Conservation (phyloP, 2,797 vertebrate genomes). For the Setipinna tenuifilis region DNA sequence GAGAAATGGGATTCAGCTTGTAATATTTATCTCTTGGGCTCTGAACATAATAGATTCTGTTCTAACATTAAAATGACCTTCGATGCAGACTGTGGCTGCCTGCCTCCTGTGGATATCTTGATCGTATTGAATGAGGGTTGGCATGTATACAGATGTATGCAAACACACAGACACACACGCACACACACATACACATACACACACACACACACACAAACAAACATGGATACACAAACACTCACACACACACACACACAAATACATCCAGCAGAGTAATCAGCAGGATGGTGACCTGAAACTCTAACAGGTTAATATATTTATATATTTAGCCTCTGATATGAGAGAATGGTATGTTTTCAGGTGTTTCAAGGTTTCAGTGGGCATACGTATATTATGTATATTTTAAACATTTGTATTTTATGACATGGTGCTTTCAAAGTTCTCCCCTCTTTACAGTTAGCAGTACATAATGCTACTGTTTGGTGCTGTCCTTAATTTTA, state of each 20-base stretch:
- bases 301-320: too few species aligned
- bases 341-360: too few species aligned
- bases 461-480: too few species aligned
- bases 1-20: background rate
- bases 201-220: background rate
- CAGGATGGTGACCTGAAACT: background rate
- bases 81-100: background rate
- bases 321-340: too few species aligned
- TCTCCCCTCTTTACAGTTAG: too few species aligned
- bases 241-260: background rate
- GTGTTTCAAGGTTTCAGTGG: too few species aligned
- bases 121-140: background rate
- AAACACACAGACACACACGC: background rate
- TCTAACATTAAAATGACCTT: background rate
- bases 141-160: background rate
- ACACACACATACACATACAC: background rate
- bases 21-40: background rate
- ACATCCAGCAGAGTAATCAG: background rate
- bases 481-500: too few species aligned
- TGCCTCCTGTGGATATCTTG: background rate
- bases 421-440: too few species aligned
- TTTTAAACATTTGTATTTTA: too few species aligned
- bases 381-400: too few species aligned
- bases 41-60: background rate
- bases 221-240: background rate